These are phyloP conservation scores for Patella depressa DNA, from an alignment of 2,888 invertebrate genomes.

Conservation along the genomic window DNA sequence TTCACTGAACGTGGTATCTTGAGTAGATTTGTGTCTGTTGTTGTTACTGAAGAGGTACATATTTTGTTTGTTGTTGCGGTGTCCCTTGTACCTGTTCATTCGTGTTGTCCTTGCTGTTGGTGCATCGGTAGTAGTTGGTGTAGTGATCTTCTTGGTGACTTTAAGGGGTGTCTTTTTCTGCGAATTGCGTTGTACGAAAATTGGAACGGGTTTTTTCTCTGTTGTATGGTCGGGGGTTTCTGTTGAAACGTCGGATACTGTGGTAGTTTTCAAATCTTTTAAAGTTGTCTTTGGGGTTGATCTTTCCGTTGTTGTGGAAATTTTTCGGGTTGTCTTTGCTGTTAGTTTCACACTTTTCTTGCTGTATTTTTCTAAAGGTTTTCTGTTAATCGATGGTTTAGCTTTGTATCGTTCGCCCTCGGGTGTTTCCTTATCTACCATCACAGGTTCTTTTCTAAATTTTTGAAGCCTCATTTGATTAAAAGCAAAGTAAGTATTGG, in stretches of 20 bases:
- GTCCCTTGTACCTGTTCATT: not conserved
- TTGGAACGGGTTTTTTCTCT: not conserved
- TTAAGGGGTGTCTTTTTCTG: not conserved
- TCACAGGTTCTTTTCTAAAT: not conserved
- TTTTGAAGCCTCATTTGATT: conserved; percentile 15
- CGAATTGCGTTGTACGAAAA: not conserved
- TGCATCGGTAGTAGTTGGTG: not conserved
- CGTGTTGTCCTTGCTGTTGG: not conserved
- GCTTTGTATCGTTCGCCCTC: not conserved
- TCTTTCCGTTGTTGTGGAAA: not conserved
- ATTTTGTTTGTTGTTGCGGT: not conserved
- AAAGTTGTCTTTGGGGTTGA: not conserved
- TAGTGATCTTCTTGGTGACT: not conserved
- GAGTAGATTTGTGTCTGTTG: not conserved
- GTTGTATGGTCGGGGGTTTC: not conserved
- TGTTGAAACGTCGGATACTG: not conserved
- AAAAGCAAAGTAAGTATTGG: conserved; percentile 26
- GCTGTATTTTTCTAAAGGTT: no score
- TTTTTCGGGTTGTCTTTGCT: not conserved
- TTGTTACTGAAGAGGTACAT: not conserved
- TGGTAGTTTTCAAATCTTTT: not conserved
- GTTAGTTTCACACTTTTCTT: no score
- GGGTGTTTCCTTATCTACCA: not conserved
- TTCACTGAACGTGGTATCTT: not conserved
- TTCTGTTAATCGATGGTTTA: not conserved